A percentile compares a stretch with the other conserved stretches of the same genome.
Evolutionary conservation across 2,797 vertebrate species (phyloP).

Genomic region (Coendou prehensilis): DNA sequence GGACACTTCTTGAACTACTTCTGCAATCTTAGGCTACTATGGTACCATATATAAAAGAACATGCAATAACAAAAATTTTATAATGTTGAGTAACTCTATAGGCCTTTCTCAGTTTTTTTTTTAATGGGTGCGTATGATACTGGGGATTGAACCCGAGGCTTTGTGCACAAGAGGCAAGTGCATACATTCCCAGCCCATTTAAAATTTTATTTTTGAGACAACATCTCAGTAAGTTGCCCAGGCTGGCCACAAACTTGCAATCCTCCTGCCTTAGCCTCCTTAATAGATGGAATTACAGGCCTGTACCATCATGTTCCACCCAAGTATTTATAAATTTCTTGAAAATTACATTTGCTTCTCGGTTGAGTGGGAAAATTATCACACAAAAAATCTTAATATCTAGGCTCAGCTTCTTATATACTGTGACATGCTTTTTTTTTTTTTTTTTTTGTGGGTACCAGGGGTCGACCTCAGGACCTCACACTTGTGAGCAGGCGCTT

Average conservation of each 20-base stretch:
- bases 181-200: not conserved
- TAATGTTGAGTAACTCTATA: conserved; percentile 1
- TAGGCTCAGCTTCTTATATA: not conserved
- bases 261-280: not conserved
- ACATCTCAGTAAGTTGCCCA: not conserved
- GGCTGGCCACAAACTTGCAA: not conserved
- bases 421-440: not conserved
- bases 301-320: not conserved
- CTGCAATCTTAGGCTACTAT: not conserved
- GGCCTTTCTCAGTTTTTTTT: not conserved
- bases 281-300: not conserved
- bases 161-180: not conserved
- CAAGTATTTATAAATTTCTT: conserved; percentile 32
- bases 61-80: conserved; percentile 42
- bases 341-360: conserved; percentile 48
- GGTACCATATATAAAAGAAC: not conserved
- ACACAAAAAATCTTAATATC: not conserved
- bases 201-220: not conserved
- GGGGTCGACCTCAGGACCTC: too few relatives aligned
- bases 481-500: too few relatives aligned
- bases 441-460: too few relatives aligned
- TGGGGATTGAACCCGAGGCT: not conserved
- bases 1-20: not conserved
- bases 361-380: not conserved
- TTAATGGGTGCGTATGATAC: not conserved